Percentiles rank a stretch among this genome's conserved stretches.
Evolutionary conservation across 2,797 vertebrate genomes (phyloP).

Genomic region (Octomys mimax): DNA sequence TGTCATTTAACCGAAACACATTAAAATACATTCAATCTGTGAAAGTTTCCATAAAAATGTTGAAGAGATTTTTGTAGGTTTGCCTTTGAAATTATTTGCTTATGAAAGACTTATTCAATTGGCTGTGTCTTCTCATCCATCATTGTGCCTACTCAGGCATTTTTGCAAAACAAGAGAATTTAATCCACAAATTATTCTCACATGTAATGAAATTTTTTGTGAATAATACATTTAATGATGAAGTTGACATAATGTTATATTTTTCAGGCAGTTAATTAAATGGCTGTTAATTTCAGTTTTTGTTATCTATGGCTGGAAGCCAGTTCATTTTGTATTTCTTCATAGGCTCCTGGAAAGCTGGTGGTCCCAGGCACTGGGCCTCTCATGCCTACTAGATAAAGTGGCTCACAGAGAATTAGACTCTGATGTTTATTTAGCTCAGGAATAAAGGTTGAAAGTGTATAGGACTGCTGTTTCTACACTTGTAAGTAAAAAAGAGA

Average conservation of each 20-base stretch:
- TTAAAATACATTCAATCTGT: neutral
- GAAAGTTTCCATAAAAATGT: slow-evolving; percentile 3
- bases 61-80: slow-evolving; percentile 60
- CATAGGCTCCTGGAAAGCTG: neutral
- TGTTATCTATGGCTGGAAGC: neutral
- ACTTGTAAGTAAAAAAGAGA: neutral
- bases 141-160: slow-evolving; percentile 6
- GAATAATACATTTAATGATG: slow-evolving; percentile 40
- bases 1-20: neutral
- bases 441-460: slow-evolving; percentile 28
- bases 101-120: slow-evolving; percentile 11
- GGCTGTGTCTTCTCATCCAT: slow-evolving; percentile 24
- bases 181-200: slow-evolving; percentile 45
- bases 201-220: slow-evolving; percentile 7
- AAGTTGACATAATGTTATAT: slow-evolving; percentile 30
- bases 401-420: slow-evolving; percentile 2
- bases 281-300: slow-evolving; percentile 53
- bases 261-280: slow-evolving; percentile 58
- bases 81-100: slow-evolving; percentile 58
- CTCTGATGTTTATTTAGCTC: slow-evolving; percentile 35
- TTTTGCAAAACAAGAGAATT: neutral
- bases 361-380: neutral
- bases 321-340: neutral
- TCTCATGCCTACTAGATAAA: neutral
- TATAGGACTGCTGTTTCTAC: slow-evolving; percentile 35